Conservation (phyloP, 2,797 vertebrate species). For the Muscicapa comitata region DNA sequence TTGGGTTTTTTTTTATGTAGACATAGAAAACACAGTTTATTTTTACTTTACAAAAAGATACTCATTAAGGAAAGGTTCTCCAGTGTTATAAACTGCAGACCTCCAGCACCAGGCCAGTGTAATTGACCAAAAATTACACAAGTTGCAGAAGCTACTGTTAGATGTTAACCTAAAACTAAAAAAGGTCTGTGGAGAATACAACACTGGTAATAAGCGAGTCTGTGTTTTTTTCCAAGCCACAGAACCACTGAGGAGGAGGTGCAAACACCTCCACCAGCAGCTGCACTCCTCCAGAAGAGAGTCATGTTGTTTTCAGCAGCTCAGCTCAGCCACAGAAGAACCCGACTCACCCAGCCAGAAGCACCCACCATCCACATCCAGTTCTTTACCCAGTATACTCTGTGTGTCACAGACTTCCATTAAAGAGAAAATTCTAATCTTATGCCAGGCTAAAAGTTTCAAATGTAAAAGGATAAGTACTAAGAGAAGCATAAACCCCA, state of each 20-base stretch:
- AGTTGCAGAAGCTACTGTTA: background rate
- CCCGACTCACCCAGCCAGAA: background rate
- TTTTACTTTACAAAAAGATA: background rate
- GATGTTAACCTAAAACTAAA: background rate
- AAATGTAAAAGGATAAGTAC: background rate
- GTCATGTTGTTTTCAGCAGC: background rate
- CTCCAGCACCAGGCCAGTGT: background rate
- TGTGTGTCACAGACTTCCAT: background rate
- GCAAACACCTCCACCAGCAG: background rate
- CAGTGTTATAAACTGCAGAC: background rate
- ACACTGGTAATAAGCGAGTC: background rate
- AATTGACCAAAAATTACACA: background rate
- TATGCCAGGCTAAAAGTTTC: background rate
- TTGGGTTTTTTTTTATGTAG: background rate
- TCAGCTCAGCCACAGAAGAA: background rate
- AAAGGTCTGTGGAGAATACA: background rate
- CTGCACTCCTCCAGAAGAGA: background rate
- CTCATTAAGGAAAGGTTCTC: background rate
- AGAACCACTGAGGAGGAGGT: background rate
- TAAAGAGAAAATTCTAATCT: background rate
- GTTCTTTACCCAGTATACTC: background rate
- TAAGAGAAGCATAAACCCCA: background rate
- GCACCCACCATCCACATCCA: background rate
- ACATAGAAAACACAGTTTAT: background rate
- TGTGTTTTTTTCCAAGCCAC: background rate